Conservation (phyloP, 1,140 invertebrate genomes). For the Listronotus oregonensis region DNA sequence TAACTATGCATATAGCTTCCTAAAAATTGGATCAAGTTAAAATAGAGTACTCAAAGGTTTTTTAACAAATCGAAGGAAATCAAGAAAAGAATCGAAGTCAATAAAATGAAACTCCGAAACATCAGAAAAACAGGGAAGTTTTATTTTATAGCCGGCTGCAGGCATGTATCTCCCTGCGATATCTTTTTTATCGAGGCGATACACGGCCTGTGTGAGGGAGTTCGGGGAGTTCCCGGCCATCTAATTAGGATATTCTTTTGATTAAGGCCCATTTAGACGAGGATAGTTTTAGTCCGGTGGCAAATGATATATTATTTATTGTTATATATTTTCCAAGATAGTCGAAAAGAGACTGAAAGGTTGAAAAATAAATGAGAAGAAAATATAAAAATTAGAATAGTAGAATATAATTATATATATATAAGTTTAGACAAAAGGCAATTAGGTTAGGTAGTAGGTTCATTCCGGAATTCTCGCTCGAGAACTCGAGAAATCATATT, state of each 20-base stretch:
- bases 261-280: conserved; percentile 31
- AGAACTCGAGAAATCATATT: no score
- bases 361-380: no score
- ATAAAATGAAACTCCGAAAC: conserved; percentile 29
- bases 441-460: no score
- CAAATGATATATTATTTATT: background rate
- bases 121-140: conserved; percentile 27
- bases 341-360: no score
- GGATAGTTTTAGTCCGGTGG: conserved; percentile 23
- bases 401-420: no score
- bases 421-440: no score
- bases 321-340: background rate
- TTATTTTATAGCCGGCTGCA: conserved; percentile 27
- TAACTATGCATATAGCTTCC: no score
- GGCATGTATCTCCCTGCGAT: conserved; percentile 32
- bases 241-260: conserved; percentile 42
- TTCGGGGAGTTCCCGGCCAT: conserved; percentile 36
- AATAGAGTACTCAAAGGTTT: conserved; percentile 4
- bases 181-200: conserved; percentile 41
- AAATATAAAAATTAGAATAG: no score
- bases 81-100: conserved; percentile 21
- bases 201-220: conserved; percentile 30
- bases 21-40: no score
- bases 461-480: no score
- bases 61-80: conserved; percentile 6